Conservation (phyloP, 1,140 invertebrate species). For the Ips nitidus region DNA sequence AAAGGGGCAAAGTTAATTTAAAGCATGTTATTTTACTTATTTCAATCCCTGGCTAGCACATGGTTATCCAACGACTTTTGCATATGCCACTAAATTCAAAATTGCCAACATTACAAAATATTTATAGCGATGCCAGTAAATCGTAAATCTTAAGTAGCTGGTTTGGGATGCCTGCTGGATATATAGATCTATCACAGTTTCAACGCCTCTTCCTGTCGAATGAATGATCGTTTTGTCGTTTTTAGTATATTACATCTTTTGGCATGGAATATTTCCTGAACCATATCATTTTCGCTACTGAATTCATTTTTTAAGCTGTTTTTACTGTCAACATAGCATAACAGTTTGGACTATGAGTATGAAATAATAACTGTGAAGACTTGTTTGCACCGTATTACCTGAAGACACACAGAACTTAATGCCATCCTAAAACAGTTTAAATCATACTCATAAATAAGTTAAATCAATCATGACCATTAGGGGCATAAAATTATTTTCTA, state of each 20-base stretch:
- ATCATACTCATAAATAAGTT: too few species aligned
- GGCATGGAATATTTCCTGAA: not conserved
- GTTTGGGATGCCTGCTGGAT: not conserved
- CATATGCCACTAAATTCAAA: not conserved
- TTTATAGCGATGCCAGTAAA: not conserved
- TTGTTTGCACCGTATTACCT: not conserved
- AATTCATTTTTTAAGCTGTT: not conserved
- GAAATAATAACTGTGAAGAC: not conserved
- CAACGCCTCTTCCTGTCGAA: constrained; percentile 5
- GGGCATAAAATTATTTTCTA: too few species aligned
- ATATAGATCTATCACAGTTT: not conserved
- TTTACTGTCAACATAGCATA: not conserved
- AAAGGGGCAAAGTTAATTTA: not conserved
- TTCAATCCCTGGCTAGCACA: not conserved
- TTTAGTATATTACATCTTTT: not conserved
- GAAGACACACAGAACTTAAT: too few species aligned
- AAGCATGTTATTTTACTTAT: not conserved
- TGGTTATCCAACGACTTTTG: not conserved
- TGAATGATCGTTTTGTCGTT: not conserved
- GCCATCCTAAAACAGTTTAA: too few species aligned
- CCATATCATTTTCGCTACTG: not conserved
- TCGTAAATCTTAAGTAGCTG: not conserved
- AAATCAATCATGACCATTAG: too few species aligned
- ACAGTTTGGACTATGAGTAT: not conserved
- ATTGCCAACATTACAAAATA: not conserved